Conservation (phyloP, 2,113 vertebrate genomes). For the Saccopteryx leptura region DNA sequence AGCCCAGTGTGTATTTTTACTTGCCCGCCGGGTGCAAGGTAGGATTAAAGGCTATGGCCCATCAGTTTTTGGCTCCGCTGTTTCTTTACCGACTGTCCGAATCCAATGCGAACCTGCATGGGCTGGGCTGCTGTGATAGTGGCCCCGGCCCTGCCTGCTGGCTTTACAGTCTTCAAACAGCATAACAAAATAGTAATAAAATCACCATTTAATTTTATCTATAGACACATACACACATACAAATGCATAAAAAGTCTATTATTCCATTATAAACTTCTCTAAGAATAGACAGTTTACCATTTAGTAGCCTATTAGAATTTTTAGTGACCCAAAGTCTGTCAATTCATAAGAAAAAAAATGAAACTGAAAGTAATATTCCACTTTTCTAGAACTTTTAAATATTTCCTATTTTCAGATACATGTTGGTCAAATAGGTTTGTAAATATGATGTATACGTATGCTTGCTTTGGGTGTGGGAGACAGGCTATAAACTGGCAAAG, state of each 20-base stretch:
- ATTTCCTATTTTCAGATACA: background rate
- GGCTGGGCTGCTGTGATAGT: too few relatives aligned
- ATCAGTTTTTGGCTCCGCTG: too few relatives aligned
- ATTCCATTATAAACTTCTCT: background rate
- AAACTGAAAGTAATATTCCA: constrained; percentile 18
- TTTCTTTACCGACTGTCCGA: too few relatives aligned
- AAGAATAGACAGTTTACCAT: background rate
- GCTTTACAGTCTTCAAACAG: constrained; percentile 48
- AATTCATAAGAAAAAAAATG: constrained; percentile 33
- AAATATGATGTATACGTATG: too few relatives aligned
- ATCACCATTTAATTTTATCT: background rate
- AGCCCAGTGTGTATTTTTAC: too few relatives aligned
- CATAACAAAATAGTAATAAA: background rate
- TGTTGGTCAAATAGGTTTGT: too few relatives aligned
- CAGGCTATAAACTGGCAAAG: too few relatives aligned
- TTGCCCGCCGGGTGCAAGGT: too few relatives aligned
- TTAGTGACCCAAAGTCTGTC: background rate
- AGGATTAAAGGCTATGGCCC: too few relatives aligned
- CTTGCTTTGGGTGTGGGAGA: too few relatives aligned
- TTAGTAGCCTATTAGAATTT: background rate
- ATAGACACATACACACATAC: background rate
- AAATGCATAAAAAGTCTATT: background rate
- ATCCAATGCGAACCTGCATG: too few relatives aligned
- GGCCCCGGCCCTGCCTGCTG: too few relatives aligned
- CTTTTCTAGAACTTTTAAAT: constrained; percentile 3